Evolutionary conservation across 2,888 invertebrate species (phyloP), one percentile per base, ranked within the genome.

Genomic region (Heliconius hortense): DNA sequence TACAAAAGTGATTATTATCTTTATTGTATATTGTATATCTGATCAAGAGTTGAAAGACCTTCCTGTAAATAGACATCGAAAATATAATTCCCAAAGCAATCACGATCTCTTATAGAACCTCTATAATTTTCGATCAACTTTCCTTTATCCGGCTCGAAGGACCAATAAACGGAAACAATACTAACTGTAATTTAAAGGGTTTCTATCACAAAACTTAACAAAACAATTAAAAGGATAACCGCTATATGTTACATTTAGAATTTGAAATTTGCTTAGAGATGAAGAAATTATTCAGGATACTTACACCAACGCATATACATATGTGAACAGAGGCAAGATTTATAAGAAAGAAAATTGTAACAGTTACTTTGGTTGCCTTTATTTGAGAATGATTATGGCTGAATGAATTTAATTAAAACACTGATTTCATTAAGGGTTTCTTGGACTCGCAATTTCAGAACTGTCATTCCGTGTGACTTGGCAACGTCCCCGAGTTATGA

Each of bases 381-480:
- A 72, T 75, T 77, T 69, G 66, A 59, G 62, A 76, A 75, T 75
- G 53, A 53, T 71, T 39, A 67, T 48, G 77, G 74, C 28, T 76
- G 79, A 76, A 79, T 79, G 31, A 77, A 73, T 79, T 79, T 79
- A 79, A 79, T 79, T 77, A 78, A 78, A 78, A 78, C 76, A 78
- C 71, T 77, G 73, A 77, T 78, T 77, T 70, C 64, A 77, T 76
- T 76, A 73, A 72, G 72, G 75, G 74, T 26, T 75, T 75, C 62
- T 73, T 71, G 70, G 71, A 31, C 66, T 63, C 69, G 56, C 69
- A 69, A 76, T 73, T 76, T 73, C 35, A 39, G 75, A 73, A 73
- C 70, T 76, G 74, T 76, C 74, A 67, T 76, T 76, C 66, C 66
- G 66, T 71, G 60, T 76, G 63, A 74, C 67, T 76, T 76, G 71